A percentile compares a stretch with the other conserved stretches of the same genome.
Evolutionary conservation across 2,797 vertebrate species (phyloP).

Genomic region (Alcedo quadribrachys): DNA sequence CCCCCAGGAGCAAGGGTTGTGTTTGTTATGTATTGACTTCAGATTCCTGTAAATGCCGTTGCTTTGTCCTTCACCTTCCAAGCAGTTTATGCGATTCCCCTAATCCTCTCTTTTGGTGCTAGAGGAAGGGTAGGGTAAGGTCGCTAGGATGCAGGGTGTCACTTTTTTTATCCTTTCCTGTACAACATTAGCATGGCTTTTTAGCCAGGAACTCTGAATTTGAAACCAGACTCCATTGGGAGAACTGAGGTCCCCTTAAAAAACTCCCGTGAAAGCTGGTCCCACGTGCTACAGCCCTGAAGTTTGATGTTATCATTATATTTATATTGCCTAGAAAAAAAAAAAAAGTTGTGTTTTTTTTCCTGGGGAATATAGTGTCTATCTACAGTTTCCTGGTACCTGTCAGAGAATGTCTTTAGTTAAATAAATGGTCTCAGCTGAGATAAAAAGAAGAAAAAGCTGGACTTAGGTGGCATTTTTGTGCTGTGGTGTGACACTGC

Average conservation of each 20-base stretch:
- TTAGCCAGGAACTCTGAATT: not conserved
- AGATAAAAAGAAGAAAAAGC: not conserved
- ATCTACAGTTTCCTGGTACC: not conserved
- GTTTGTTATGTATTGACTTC: constrained; percentile 30
- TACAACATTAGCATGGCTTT: not conserved
- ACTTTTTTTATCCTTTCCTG: not conserved
- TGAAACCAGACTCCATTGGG: not conserved
- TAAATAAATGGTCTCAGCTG: not conserved
- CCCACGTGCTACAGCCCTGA: fast-evolving
- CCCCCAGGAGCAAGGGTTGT: not conserved
- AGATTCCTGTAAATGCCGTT: constrained; percentile 11
- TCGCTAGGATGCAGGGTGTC: not conserved
- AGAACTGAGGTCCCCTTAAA: not conserved
- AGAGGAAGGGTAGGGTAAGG: not conserved
- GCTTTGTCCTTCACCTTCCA: not conserved
- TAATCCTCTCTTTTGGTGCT: not conserved
- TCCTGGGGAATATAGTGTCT: not conserved
- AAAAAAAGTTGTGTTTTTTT: no score
- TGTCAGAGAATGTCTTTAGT: not conserved
- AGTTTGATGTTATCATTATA: not conserved
- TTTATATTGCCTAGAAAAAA: not conserved
- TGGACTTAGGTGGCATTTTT: not conserved
- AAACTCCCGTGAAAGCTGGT: not conserved
- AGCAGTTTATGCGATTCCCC: not conserved
- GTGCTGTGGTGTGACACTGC: not conserved